phyloP scores from a whole-genome alignment of 2,888 invertebrate species.

The Archips crataeganus region DNA sequence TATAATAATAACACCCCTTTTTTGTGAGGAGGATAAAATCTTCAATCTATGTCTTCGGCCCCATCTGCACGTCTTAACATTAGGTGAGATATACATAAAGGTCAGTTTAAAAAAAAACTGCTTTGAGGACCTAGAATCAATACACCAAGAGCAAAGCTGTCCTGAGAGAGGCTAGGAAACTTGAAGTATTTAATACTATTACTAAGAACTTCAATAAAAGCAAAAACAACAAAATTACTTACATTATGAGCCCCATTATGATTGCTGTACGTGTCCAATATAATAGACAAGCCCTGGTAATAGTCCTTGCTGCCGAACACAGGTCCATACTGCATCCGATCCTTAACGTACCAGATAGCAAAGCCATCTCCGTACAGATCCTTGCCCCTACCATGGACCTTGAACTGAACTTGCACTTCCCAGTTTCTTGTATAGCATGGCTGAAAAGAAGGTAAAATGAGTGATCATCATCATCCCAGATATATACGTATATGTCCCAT shows the following conservation, averaged over 20 bases:
- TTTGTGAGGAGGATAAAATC: no score
- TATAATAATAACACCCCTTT: background rate
- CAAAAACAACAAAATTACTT: slow-evolving; percentile 61
- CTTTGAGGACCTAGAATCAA: no score
- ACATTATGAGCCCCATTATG: slow-evolving; percentile 99
- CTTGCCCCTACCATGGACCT: slow-evolving; percentile 97
- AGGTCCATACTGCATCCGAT: slow-evolving; percentile 92
- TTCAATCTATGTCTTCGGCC: no score
- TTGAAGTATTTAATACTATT: no score
- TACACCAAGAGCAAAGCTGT: no score
- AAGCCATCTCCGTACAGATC: slow-evolving; percentile 99
- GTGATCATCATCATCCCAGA: no score
- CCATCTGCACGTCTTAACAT: no score
- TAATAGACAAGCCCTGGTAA: slow-evolving; percentile 95
- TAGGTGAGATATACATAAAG: no score
- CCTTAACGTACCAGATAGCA: slow-evolving; percentile 95
- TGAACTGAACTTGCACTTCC: slow-evolving; percentile 98
- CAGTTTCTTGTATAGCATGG: slow-evolving; percentile 96
- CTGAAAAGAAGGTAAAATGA: slow-evolving; percentile 72
- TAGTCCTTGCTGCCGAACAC: slow-evolving; percentile 98
- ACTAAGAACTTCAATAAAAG: no score
- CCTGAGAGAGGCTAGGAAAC: no score
- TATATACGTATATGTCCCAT: no score
- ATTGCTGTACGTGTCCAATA: slow-evolving; percentile 99
- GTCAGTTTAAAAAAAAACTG: no score